A percentile compares a stretch with the other conserved stretches of the same genome.
phyloP scores from a whole-genome alignment of 2,113 vertebrate species.

The Sprattus sprattus region DNA sequence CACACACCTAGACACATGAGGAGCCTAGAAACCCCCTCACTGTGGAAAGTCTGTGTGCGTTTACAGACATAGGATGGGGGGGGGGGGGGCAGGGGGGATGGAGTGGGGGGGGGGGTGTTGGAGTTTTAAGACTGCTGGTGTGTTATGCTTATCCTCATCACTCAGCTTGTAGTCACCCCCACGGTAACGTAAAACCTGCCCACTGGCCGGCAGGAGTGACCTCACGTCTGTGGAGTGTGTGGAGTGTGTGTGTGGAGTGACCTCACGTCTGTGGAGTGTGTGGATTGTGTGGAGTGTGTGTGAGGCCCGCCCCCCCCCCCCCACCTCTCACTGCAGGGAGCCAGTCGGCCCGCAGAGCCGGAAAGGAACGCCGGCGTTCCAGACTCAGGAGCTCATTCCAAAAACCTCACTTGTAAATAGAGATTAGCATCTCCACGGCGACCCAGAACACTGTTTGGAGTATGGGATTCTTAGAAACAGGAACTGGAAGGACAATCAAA shows the following conservation, averaged over 20 bases:
- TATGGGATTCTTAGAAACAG: neutral
- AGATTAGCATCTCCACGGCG: neutral
- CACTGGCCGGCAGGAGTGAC: neutral
- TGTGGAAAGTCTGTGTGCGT: constrained; percentile 49
- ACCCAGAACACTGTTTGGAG: neutral
- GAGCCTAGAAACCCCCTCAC: constrained; percentile 25
- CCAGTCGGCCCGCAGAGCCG: neutral
- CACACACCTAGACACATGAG: no score
- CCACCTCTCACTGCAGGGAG: neutral
- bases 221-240: neutral
- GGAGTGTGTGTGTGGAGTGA: neutral
- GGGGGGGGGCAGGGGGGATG: neutral
- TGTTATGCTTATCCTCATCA: neutral
- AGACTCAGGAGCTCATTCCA: neutral
- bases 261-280: neutral
- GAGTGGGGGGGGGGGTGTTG: neutral
- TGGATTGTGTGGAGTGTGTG: neutral
- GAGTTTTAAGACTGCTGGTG: neutral
- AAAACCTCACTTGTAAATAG: neutral
- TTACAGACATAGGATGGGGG: neutral
- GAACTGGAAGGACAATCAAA: neutral
- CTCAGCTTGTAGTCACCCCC: neutral
- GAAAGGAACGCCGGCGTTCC: neutral
- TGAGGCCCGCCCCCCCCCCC: no score
- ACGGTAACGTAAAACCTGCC: neutral